phyloP scores from a whole-genome alignment of 1,140 invertebrate species.

The Drosophila oshimai region DNA sequence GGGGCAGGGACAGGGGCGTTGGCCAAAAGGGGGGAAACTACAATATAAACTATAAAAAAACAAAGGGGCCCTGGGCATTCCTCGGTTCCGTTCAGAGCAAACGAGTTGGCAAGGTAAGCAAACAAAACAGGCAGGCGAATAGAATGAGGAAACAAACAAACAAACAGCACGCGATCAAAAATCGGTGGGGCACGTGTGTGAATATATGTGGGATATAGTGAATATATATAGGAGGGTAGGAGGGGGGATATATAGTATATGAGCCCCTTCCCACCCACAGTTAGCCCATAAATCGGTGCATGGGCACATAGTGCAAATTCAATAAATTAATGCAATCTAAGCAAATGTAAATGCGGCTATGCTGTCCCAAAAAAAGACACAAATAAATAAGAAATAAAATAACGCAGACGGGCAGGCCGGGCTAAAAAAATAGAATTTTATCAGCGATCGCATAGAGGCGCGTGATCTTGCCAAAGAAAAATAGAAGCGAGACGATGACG shows the following conservation, averaged over 20 bases:
- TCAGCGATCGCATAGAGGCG: slow-evolving; percentile 67
- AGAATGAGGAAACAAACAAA: slow-evolving; percentile 11
- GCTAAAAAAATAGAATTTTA: slow-evolving; percentile 42
- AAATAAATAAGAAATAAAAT: background rate
- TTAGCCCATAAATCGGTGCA: slow-evolving; percentile 28
- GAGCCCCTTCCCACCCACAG: too few species aligned
- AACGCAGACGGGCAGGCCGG: background rate
- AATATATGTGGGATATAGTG: background rate
- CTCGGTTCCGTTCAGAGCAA: slow-evolving; percentile 15
- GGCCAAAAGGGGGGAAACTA: background rate
- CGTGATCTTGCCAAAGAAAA: slow-evolving; percentile 71
- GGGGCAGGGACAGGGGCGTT: background rate
- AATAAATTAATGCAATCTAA: slow-evolving; percentile 51
- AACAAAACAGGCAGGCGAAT: background rate
- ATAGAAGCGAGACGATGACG: slow-evolving; percentile 62
- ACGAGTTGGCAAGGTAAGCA: slow-evolving; percentile 11
- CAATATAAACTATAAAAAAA: background rate
- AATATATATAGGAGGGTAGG: too few species aligned
- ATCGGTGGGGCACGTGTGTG: slow-evolving; percentile 34
- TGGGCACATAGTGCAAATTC: slow-evolving; percentile 27
- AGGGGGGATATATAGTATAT: too few species aligned
- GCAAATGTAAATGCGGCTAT: slow-evolving; percentile 25
- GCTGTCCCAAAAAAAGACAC: slow-evolving; percentile 1
- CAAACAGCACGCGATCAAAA: slow-evolving; percentile 51
- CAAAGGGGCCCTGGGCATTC: background rate